Evolutionary conservation across 2,888 invertebrate genomes (phyloP).

Genomic region (Agrilus biguttatus): DNA sequence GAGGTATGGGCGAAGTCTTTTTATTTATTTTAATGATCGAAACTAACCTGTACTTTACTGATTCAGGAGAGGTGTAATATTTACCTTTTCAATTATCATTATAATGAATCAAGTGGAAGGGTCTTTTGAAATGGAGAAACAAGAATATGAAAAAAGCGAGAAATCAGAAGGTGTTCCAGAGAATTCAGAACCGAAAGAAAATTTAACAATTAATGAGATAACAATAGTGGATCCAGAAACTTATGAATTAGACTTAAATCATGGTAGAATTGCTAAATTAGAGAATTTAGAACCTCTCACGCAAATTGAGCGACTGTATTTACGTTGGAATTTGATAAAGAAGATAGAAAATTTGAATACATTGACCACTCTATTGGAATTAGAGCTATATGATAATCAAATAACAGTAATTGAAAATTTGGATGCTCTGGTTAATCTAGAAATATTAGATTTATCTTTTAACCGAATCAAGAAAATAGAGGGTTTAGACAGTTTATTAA

Average conservation of each 20-base stretch:
- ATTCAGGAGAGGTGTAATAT: too few species aligned
- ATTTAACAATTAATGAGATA: constrained; percentile 40
- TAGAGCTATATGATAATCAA: constrained; percentile 97
- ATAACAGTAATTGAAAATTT: constrained; percentile 84
- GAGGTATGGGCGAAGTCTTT: too few species aligned
- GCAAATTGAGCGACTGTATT: constrained; percentile 63
- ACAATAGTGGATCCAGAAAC: constrained; percentile 51
- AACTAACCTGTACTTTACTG: too few species aligned
- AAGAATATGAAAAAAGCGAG: too few species aligned
- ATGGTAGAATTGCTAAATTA: constrained; percentile 70
- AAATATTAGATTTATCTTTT: constrained; percentile 86
- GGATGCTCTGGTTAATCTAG: constrained; percentile 70
- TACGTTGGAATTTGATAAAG: constrained; percentile 91
- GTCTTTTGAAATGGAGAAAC: too few species aligned
- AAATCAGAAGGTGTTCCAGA: too few species aligned
- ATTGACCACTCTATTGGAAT: constrained; percentile 62
- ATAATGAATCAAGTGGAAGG: too few species aligned
- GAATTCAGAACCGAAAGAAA: constrained; percentile 10
- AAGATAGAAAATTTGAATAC: constrained; percentile 79
- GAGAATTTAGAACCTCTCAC: constrained; percentile 68
- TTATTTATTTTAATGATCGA: too few species aligned
- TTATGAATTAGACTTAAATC: constrained; percentile 75
- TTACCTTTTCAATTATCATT: too few species aligned
- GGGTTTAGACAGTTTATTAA: constrained; percentile 59
- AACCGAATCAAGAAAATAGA: constrained; percentile 82